Evolutionary conservation across 2,113 vertebrate species (phyloP).

Genomic region (Ctenodactylus gundi): DNA sequence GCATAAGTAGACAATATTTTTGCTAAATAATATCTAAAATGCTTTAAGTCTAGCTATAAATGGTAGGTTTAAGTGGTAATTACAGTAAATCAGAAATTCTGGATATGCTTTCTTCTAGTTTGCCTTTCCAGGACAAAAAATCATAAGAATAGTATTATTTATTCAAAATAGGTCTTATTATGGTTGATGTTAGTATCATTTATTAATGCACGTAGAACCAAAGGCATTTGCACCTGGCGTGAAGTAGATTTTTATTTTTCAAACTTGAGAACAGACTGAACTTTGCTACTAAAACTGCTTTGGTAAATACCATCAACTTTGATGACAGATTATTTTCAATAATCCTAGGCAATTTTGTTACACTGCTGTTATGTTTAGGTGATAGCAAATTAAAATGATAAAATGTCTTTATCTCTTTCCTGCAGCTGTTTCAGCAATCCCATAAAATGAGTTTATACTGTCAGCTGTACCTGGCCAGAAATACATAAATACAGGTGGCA

Average conservation of each 20-base stretch:
- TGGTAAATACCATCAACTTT: constrained; percentile 51
- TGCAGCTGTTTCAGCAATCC: constrained; percentile 67
- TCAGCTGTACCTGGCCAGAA: constrained; percentile 45
- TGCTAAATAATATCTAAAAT: constrained; percentile 13
- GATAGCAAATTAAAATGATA: constrained; percentile 74
- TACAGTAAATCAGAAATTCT: background rate
- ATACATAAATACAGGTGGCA: constrained; percentile 65
- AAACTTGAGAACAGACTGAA: constrained; percentile 50
- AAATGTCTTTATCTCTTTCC: constrained; percentile 74
- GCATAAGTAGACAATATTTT: background rate
- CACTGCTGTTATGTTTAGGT: constrained; percentile 20
- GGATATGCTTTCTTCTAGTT: background rate
- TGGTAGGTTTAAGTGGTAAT: background rate
- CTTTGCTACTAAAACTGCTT: constrained; percentile 23
- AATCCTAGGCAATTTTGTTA: constrained; percentile 66
- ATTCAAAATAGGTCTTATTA: constrained; percentile 42
- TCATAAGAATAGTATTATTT: constrained; percentile 26
- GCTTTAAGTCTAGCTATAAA: background rate
- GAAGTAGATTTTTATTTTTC: constrained; percentile 60
- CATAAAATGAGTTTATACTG: constrained; percentile 61
- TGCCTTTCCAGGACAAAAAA: constrained; percentile 20
- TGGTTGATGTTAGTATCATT: constrained; percentile 17
- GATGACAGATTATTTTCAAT: constrained; percentile 73
- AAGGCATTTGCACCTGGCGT: constrained; percentile 39
- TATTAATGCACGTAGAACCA: constrained; percentile 25